These are phyloP conservation scores for Alloplasta piceator DNA, from an alignment of 2,888 invertebrate species.

Conservation along the genomic window DNA sequence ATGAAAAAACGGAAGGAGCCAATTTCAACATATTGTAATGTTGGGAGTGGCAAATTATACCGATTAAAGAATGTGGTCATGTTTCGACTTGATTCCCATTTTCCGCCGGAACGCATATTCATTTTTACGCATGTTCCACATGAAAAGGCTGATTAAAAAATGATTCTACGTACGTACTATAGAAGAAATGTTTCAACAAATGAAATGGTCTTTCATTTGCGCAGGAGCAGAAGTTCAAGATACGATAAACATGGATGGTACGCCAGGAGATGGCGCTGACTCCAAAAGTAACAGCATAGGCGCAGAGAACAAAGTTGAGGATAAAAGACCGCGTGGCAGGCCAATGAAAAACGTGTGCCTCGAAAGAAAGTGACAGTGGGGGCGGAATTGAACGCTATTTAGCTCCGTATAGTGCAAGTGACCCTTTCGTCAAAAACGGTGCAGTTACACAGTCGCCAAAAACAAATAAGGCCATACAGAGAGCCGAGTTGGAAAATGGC, in stretches of 20 bases:
- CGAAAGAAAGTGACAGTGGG: background rate
- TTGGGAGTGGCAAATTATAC: too few species aligned
- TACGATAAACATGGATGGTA: background rate
- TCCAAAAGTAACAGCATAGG: background rate
- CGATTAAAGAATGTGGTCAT: too few species aligned
- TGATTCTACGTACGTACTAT: too few species aligned
- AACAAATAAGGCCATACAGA: background rate
- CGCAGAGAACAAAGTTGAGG: background rate
- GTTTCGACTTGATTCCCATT: too few species aligned
- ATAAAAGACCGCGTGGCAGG: background rate
- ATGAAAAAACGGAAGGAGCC: too few species aligned
- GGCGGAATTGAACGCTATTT: background rate
- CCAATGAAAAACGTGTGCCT: background rate
- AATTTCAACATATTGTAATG: too few species aligned
- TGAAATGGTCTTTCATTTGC: too few species aligned
- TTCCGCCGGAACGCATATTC: too few species aligned
- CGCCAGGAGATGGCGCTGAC: background rate
- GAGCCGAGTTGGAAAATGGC: background rate
- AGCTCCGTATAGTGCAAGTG: background rate
- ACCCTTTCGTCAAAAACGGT: background rate
- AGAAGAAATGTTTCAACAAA: too few species aligned
- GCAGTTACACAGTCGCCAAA: background rate
- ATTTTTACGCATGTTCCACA: too few species aligned
- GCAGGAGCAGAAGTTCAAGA: too few species aligned
- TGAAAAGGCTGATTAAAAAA: too few species aligned